A percentile compares a stretch with the other conserved stretches of the same genome.
Evolutionary conservation across 2,797 vertebrate genomes (phyloP).

Genomic region (Anguilla anguilla): DNA sequence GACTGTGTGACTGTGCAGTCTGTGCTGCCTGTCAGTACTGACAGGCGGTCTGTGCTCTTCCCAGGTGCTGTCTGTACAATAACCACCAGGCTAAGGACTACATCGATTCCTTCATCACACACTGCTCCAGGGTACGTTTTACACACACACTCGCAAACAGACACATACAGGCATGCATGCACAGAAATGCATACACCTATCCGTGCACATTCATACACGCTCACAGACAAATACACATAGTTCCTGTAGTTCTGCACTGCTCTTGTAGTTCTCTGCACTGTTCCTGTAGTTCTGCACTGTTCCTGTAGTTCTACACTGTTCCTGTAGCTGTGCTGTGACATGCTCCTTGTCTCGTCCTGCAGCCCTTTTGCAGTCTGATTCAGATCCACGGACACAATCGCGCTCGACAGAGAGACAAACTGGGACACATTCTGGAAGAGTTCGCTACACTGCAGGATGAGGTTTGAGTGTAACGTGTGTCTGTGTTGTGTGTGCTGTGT

Average conservation of each 20-base stretch:
- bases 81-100: slow-evolving; percentile 99
- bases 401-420: slow-evolving; percentile 95
- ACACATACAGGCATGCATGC: not conserved
- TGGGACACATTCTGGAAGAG: slow-evolving; percentile 97
- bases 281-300: not conserved
- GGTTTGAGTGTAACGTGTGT: slow-evolving; percentile 46
- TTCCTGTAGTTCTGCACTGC: not conserved
- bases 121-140: slow-evolving; percentile 89
- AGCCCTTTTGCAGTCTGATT: slow-evolving; percentile 97
- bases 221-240: no score
- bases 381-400: slow-evolving; percentile 98
- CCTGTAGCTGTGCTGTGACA: not conserved
- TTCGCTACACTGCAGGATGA: slow-evolving; percentile 97
- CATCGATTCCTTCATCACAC: slow-evolving; percentile 97
- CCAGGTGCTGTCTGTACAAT: slow-evolving; percentile 94
- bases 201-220: not conserved
- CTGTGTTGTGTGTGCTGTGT: not conserved
- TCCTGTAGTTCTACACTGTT: not conserved
- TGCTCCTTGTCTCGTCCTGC: slow-evolving; percentile 36
- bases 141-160: not conserved
- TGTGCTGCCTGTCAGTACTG: not conserved
- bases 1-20: no score
- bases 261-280: not conserved
- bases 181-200: not conserved
- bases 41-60: slow-evolving; percentile 24